phyloP scores from a whole-genome alignment of 2,113 vertebrate species.

The Acanthisitta chloris region DNA sequence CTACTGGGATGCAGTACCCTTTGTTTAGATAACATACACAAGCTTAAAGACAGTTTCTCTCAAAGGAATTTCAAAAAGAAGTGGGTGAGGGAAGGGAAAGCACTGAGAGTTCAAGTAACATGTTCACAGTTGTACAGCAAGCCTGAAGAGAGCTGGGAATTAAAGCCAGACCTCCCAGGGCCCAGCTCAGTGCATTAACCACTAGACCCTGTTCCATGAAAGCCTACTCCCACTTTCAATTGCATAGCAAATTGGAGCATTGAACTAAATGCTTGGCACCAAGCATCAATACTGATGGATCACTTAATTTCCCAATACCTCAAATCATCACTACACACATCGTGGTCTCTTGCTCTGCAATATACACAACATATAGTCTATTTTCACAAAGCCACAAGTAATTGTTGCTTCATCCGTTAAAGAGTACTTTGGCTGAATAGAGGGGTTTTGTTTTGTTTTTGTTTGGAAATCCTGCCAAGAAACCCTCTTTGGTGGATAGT shows the following conservation, averaged over 20 bases:
- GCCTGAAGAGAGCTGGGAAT: neutral
- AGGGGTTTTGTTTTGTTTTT: conserved; percentile 56
- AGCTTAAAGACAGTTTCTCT: neutral
- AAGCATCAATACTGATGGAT: conserved; percentile 38
- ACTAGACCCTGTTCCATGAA: conserved; percentile 14
- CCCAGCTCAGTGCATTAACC: conserved; percentile 9
- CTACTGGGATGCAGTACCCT: neutral
- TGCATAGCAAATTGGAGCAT: neutral
- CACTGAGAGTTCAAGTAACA: neutral
- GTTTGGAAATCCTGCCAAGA: conserved; percentile 62
- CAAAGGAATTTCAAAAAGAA: neutral
- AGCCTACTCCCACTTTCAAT: conserved; percentile 11
- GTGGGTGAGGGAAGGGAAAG: neutral
- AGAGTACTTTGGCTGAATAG: conserved; percentile 55
- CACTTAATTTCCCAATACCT: conserved; percentile 42
- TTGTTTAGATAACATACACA: neutral
- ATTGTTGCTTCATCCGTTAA: conserved; percentile 58
- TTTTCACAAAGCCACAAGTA: conserved; percentile 63
- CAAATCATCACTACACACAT: conserved; percentile 56
- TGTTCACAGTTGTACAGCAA: neutral
- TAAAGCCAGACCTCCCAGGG: conserved; percentile 28
- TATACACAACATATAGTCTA: conserved; percentile 35
- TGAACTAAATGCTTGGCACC: conserved; percentile 26
- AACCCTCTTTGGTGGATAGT: conserved; percentile 57
- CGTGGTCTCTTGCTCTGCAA: neutral